phyloP scores from a whole-genome alignment of 2,113 vertebrate species.

The Grammomys surdaster region DNA sequence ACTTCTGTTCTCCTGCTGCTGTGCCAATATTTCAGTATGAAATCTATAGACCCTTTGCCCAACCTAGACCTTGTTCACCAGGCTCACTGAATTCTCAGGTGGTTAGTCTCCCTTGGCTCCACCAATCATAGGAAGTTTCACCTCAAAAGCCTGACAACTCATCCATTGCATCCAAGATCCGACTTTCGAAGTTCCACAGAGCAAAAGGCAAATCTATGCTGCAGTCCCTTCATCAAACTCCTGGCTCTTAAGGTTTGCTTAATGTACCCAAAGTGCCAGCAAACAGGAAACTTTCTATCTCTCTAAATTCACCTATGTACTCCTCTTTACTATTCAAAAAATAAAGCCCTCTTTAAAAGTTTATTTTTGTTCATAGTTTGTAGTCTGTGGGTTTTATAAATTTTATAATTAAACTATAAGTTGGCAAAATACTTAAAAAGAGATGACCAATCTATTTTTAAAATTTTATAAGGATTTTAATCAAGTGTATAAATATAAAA shows the following conservation, averaged over 20 bases:
- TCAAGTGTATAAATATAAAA: not conserved
- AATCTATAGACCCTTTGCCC: constrained; percentile 20
- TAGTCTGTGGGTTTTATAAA: not conserved
- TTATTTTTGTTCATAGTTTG: not conserved
- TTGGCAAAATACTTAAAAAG: not conserved
- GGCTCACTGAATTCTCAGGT: not conserved
- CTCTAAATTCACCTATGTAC: not conserved
- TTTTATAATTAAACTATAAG: not conserved
- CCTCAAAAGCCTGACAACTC: constrained; percentile 66
- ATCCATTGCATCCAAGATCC: constrained; percentile 43
- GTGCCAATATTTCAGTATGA: constrained; percentile 37
- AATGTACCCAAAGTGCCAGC: not conserved
- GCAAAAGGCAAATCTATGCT: not conserved
- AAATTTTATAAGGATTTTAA: not conserved
- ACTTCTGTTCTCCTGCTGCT: not conserved
- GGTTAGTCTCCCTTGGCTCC: not conserved
- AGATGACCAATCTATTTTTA: not conserved
- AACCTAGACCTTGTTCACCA: not conserved
- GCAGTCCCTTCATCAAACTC: constrained; percentile 27
- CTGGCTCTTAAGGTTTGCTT: not conserved
- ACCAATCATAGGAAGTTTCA: not conserved
- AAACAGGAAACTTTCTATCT: not conserved
- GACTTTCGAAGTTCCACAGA: constrained; percentile 28
- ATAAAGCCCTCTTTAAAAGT: rapidly evolving
- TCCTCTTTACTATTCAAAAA: not conserved